Base-by-base conservation (phyloP, 2,888 invertebrate species). In the Philonicus albiceps region DNA sequence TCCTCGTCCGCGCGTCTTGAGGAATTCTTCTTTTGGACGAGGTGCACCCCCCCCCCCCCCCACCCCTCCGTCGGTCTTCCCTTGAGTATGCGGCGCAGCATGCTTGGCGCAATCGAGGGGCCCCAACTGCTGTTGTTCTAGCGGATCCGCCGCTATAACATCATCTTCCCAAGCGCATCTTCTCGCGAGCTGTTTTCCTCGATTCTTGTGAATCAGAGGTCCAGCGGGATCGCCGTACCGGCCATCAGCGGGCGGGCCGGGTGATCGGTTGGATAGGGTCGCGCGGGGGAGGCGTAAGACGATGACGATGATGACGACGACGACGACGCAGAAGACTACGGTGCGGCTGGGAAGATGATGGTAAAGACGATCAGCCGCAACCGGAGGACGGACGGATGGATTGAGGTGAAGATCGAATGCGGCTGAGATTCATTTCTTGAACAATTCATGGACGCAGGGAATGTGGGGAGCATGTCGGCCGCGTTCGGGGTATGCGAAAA, bases 401-500 rank as follows among this genome's bases (percentile, higher is more conserved):
- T 83, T 22, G 34, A 83, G 83, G 83, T 83, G 83, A 83, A 83
- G 83, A 83, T 83, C 83, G 83, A 72, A 22, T 37, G 64, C 83
- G 83, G 83, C 49, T 22, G 64, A 83, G 83, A 83, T 83, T 83
- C 83, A 83, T 83, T 83, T 83, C 37, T 49, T n/a, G 19, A 31
- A 49, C 55, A 55, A 49, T 43, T 30, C 72, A 19, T 64, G 64
- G 72, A 83, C 31, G 40, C 55, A 37, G 73, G 78, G 87, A 87
- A 87, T 86, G 87, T 86, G 86, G 84, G 83, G 83, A 83, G 83
- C 86, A 84, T 86, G 87, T 83, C 83, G 64, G 83, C 30, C 64
- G 83, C 64, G 22, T 1, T 87, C 64, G 87, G 86, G 64, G 86
- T 83, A 87, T 87, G 87, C 84, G 78, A 86, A 87, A 84, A 84